Conservation (phyloP, 2,113 vertebrate species). For the Spilogale gracilis region DNA sequence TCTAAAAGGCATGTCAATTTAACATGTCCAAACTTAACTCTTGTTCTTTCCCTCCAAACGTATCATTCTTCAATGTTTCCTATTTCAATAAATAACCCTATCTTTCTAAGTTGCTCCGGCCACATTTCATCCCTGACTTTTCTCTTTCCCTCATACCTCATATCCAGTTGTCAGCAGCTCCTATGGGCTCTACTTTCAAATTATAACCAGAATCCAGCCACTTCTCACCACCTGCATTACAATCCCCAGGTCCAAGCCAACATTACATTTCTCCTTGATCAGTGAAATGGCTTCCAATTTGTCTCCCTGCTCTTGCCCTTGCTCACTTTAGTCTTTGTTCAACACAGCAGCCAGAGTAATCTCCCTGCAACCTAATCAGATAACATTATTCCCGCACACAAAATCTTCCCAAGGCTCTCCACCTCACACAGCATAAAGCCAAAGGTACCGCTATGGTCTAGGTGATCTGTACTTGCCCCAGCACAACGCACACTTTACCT, state of each 20-base stretch:
- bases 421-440: background rate
- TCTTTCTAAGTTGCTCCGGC: background rate
- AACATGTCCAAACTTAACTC: background rate
- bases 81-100: background rate
- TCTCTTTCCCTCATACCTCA: background rate
- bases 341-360: background rate
- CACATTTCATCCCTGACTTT: background rate
- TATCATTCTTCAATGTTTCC: background rate
- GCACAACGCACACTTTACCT: background rate
- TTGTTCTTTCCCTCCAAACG: background rate
- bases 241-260: background rate
- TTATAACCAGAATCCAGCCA: background rate
- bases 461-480: background rate
- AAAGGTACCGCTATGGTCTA: background rate
- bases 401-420: background rate
- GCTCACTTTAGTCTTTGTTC: background rate
- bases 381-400: background rate
- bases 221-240: background rate
- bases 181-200: background rate
- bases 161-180: background rate
- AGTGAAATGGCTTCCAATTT: background rate
- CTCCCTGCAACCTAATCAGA: background rate
- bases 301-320: background rate
- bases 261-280: background rate
- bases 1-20: background rate